Base-by-base conservation (phyloP, 2,113 vertebrate species). In the Solea solea region DNA sequence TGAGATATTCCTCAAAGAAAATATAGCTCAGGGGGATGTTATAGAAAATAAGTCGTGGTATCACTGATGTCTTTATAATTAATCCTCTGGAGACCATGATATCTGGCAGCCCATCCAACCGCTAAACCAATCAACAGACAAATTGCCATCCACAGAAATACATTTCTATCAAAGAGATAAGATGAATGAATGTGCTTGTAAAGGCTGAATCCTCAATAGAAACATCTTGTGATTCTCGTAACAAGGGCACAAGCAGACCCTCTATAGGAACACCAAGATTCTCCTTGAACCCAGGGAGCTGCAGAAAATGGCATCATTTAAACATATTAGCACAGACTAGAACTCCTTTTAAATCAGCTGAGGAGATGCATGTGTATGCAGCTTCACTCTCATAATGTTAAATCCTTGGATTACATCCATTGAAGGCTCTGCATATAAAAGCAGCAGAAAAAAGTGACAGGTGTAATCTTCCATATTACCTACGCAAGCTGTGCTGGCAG, bases 341-440 rank as follows among this genome's bases (percentile, higher is more conserved):
- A 59, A 64, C 69, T 67, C 57, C 61, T 45, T 57, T 68, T 58
- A 74, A 72, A 79, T 64, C 60, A 62, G 60, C 65, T 14, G 61
- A 51, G 14, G 61, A 66, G 67, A 74, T 11, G 66, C 21, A 55
- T 21, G 60, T 21, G 60, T 71, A 62, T 71, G 72, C 74, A 49
- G 41, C 40, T 73, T 82, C 75, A 63, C 54, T 75, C 59, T 0
- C 54, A 81, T 86, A 72, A 82, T 67, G 72, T 84, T 65, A 85
- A 89, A 91, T 82, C 84, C 83, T 60, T 72, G 87, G 88, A 93
- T 93, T 93, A 92, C 88, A 92, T 89, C 80, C 91, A 86, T 73
- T 57, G 52, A 87, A 83, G 69, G 74, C 81, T 73, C 77, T 64
- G 84, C 67, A 59, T 77, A 80, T 72, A 81, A 85, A 89, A 81